Base-by-base conservation (phyloP, 2,797 vertebrate genomes). In the Delichon dasypus region DNA sequence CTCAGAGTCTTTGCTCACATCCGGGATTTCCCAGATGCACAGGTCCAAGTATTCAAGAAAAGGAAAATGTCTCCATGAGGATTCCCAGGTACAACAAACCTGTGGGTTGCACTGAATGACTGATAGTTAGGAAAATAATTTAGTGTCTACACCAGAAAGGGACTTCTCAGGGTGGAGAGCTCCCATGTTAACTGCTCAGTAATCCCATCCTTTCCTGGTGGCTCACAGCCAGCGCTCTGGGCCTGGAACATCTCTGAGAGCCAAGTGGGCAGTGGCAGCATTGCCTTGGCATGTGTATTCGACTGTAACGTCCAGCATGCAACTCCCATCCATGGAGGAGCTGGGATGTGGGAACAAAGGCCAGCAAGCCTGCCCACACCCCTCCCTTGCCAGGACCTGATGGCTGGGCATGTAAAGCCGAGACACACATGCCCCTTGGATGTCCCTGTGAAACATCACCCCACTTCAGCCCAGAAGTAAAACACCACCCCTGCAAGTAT, bases 191-290 rank as follows among this genome's bases (percentile, higher is more conserved):
- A 65, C 22, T 47, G 29, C 25, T 90, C 30, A 27, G 2, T 36
- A 77, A 61, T n/a, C 30, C 27, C 9, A 20, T 54, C 27, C 30
- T 76, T 55, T 17, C 27, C 6, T 14, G 13, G 51, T 48, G 9
- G 6, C 29, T 54, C 42, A 88, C 21, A 75, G 58, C 13, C 45
- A 10, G 22, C 0, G 0, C 21, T 34, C 30, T 0, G 16, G 48
- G 11, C 13, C 61, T 10, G 11, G 40, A 30, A 19, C 26, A 11
- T 23, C 32, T 70, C 25, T 2, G 4, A 88, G 26, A 66, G n/a
- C 38, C 40, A 38, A 66, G 54, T 3, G 3, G 36, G 13, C 27
- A 32, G 55, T 20, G 30, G 30, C 13, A 57, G 36, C 42, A 40
- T 17, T 2, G 1, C 22, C 32, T 68, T 27, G 34, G 44, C 30